These are phyloP conservation scores for Sciaenops ocellatus DNA, from an alignment of 2,797 vertebrate species.

Conservation along the genomic window DNA sequence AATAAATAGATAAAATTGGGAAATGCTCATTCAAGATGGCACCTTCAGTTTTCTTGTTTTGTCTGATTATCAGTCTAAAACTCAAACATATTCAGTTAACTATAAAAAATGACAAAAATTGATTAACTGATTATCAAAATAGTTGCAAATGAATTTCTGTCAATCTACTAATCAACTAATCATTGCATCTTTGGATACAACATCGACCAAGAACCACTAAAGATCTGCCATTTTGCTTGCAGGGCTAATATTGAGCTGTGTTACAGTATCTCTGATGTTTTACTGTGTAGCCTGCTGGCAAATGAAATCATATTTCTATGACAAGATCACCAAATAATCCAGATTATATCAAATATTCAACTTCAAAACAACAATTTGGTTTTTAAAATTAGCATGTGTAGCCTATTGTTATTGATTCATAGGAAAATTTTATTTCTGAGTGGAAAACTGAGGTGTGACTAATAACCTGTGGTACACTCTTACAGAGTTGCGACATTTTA, in stretches of 20 bases:
- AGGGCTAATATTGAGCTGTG: not conserved
- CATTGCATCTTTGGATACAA: not conserved
- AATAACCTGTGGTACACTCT: not conserved
- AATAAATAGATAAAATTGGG: too few species aligned
- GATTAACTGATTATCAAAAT: not conserved
- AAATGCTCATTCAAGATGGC: not conserved
- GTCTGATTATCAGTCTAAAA: not conserved
- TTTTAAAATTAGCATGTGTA: not conserved
- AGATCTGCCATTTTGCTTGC: not conserved
- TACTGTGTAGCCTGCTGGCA: not conserved
- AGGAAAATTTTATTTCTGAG: not conserved
- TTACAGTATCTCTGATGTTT: not conserved
- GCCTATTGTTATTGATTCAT: not conserved
- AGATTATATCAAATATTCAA: not conserved
- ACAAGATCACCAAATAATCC: not conserved
- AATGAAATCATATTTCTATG: not conserved
- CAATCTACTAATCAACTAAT: not conserved
- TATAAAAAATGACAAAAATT: not conserved
- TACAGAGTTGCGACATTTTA: slow-evolving; percentile 3
- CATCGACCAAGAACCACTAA: not conserved
- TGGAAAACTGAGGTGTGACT: not conserved
- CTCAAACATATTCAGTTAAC: not conserved
- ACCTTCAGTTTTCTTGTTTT: not conserved
- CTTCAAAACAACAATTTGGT: not conserved
- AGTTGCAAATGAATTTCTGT: not conserved